Evolutionary conservation across 2,113 vertebrate species (phyloP), one percentile per base, ranked within the genome.

Genomic region (Anoplopoma fimbria): DNA sequence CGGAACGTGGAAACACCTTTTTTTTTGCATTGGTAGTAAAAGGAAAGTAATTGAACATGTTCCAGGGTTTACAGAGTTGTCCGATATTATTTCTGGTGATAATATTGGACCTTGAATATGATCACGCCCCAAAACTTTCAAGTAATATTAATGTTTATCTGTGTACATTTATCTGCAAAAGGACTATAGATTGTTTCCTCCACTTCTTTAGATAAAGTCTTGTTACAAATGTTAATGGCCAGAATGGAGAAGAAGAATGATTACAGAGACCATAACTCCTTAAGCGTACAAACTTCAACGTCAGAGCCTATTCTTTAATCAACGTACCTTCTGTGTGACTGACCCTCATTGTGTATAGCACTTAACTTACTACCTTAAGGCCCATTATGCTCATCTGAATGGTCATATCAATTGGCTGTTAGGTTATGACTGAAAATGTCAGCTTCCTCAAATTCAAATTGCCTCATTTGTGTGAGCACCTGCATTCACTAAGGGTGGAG

Each of bases 361-460:
- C 55, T 53, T n/a, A n/a, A 31, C 42, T 49, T 6, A 3, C 5
- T 38, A 15, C 36, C 34, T 45, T 21, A 69, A 74, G 57, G 38
- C 21, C 31, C 42, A 21, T 68, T 80, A 17, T 73, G 34, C 76
- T 62, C 62, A 21, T 77, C 60, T 76, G 75, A 65, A 76, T 19
- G 17, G 21, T 53, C 6, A 29, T 57, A 64, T 71, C 27, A 69
- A 55, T 21, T 34, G 27, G 13, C 38, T 69, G 68, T 47, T 42
- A 61, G 69, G 27, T 82, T 72, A 72, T 67, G 47, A 58, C 76
- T 31, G 45, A 69, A 73, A 68, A 68, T 76, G 77, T 27, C 69
- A 64, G 51, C 70, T 82, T 65, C 60, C 33, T 70, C 42, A 76
- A 21, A 80, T 78, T 84, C 79, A 60, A 58, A 74, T 80, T 63